Evolutionary conservation across 2,797 vertebrate species (phyloP), one percentile per base, ranked within the genome.

Genomic region (Eupleurogrammus muticus): DNA sequence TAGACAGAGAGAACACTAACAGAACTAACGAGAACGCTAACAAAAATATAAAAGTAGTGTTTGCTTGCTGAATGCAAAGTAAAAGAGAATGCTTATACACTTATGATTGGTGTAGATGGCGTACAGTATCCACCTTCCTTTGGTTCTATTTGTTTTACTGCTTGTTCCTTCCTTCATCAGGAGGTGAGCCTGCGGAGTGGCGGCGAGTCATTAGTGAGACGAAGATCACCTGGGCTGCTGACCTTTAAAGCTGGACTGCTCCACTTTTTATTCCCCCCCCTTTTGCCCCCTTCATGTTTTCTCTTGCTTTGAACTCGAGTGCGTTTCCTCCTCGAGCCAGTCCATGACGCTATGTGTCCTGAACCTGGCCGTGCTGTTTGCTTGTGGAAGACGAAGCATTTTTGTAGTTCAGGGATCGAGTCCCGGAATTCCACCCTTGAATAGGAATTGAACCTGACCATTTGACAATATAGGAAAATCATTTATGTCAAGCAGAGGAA

Each of bases 151-250:
- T 58, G 49, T 24, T 42, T 9, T 20, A 16, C n/a, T 16, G 1
- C 19, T n/a, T 38, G 36, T 54, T 55, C 11, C 47, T 21, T 20
- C 16, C 38, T n/a, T 14, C 35, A 19, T 13, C 5, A 74, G 74
- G 38, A 57, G 34, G 54, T 69, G 21, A 70, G 38, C 12, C 8
- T 44, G 46, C 63, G 32, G 56, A 42, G 40, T 12, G n/a, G 16
- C 8, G 9, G 46, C 17, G 42, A 40, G n/a, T 70, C 16, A 9
- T 68, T 56, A 58, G 24, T 49, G 17, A 42, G 65, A 75, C 10
- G 1, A 61, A 34, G 7, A 12, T 73, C 61, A 74, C 57, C 69
- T 79, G 64, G 34, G 40, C 48, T 61, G 72, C 62, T 57, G 54
- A 57, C 54, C 49, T 40, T 10, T 40, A 34, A 5, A 38, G 23